Conservation (phyloP, 1,140 invertebrate species). For the Trachymyrmex septentrionalis region DNA sequence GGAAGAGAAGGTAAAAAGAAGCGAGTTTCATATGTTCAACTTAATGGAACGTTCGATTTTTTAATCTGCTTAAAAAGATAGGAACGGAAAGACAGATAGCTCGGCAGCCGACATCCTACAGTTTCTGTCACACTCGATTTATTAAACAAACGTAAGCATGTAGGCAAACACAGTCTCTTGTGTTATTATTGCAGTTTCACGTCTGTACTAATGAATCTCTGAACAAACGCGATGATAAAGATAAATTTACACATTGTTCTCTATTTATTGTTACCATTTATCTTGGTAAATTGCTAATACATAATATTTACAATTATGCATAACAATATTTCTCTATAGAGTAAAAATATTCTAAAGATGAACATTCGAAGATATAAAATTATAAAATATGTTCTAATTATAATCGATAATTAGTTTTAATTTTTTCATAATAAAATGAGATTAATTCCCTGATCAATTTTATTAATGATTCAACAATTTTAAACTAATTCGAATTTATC, state of each 20-base stretch:
- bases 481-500: neutral
- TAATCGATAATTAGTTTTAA: neutral
- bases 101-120: neutral
- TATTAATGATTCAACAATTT: neutral
- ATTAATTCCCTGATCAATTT: conserved; percentile 7
- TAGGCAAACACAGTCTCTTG: conserved; percentile 7
- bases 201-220: conserved; percentile 11
- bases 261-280: neutral
- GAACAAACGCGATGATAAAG: neutral
- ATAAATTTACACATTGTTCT: conserved; percentile 1
- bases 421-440: neutral
- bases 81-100: conserved; percentile 12
- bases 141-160: neutral
- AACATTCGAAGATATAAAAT: neutral
- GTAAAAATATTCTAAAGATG: neutral
- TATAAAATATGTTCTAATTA: neutral
- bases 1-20: neutral
- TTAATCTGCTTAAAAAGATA: conserved; percentile 37
- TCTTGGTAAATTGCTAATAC: neutral
- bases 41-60: conserved; percentile 14
- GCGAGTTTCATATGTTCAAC: conserved; percentile 1
- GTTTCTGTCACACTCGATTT: neutral
- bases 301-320: neutral
- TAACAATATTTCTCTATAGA: neutral
- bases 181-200: neutral